A percentile compares a stretch with the other conserved stretches of the same genome.
Evolutionary conservation across 1,140 invertebrate genomes (phyloP).

Genomic region (Macrotrachela quadricornifera): DNA sequence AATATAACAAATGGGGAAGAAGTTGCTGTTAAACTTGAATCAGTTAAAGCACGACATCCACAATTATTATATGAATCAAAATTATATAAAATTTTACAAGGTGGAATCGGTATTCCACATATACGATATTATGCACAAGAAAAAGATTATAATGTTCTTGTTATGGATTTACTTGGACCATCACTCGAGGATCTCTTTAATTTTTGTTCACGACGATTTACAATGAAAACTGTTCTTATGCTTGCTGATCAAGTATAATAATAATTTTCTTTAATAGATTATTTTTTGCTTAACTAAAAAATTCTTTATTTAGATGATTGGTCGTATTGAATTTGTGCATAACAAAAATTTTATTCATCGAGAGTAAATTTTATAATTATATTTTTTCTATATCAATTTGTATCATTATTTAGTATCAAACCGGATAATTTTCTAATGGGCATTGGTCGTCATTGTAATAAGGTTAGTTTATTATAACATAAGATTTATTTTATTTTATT

Average conservation of each 20-base stretch:
- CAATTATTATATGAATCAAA: conserved; percentile 86
- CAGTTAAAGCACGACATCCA: conserved; percentile 68
- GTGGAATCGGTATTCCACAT: conserved; percentile 81
- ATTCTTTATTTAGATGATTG: conserved; percentile 31
- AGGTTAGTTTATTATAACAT: conserved; percentile 31
- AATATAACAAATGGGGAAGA: conserved; percentile 89
- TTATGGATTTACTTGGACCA: conserved; percentile 85
- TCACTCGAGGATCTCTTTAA: conserved; percentile 89
- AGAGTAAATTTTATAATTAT: conserved; percentile 12
- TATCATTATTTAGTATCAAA: conserved; percentile 16
- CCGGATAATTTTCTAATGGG: conserved; percentile 46
- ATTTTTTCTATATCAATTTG: too few species aligned
- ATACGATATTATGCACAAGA: conserved; percentile 76
- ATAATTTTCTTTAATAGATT: neutral
- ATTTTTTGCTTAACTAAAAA: neutral
- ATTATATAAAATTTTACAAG: conserved; percentile 58
- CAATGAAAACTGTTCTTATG: conserved; percentile 92
- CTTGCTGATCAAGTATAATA: conserved; percentile 54
- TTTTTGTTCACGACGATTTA: conserved; percentile 81
- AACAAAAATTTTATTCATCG: conserved; percentile 44
- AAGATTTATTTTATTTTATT: neutral
- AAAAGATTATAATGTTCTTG: conserved; percentile 75
- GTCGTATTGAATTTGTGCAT: conserved; percentile 42
- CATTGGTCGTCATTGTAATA: conserved; percentile 78
- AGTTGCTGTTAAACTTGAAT: conserved; percentile 87